phyloP scores from a whole-genome alignment of 2,888 invertebrate genomes.

The Orgyia antiqua region DNA sequence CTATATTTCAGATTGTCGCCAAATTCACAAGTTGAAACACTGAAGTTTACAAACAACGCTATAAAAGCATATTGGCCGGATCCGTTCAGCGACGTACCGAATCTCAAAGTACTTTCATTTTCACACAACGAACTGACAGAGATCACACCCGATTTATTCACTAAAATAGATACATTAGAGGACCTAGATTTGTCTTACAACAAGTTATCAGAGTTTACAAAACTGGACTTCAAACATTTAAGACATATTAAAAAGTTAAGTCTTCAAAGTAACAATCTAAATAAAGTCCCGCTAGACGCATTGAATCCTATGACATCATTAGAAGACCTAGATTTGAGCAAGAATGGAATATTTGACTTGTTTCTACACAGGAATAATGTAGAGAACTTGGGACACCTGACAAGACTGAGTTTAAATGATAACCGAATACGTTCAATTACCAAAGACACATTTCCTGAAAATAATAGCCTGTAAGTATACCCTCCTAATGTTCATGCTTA shows the following conservation, averaged over 20 bases:
- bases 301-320: conserved; percentile 53
- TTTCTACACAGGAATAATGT: conserved; percentile 47
- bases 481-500: no score
- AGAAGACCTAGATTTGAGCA: conserved; percentile 67
- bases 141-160: conserved; percentile 66
- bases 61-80: conserved; percentile 69
- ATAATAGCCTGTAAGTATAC: conserved; percentile 63
- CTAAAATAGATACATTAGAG: conserved; percentile 55
- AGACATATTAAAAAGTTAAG: conserved; percentile 53
- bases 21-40: conserved; percentile 56
- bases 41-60: conserved; percentile 60
- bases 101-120: conserved; percentile 62
- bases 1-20: conserved; percentile 59
- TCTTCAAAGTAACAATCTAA: conserved; percentile 66
- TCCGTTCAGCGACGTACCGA: conserved; percentile 57
- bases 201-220: conserved; percentile 55
- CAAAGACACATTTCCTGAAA: conserved; percentile 55
- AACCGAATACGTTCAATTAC: conserved; percentile 64
- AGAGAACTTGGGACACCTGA: conserved; percentile 43
- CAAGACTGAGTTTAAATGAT: conserved; percentile 66
- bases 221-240: conserved; percentile 55
- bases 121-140: conserved; percentile 65
- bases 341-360: conserved; percentile 61
- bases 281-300: conserved; percentile 54
- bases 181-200: conserved; percentile 76